phyloP scores from a whole-genome alignment of 2,113 vertebrate genomes.

The Tauraco erythrolophus region DNA sequence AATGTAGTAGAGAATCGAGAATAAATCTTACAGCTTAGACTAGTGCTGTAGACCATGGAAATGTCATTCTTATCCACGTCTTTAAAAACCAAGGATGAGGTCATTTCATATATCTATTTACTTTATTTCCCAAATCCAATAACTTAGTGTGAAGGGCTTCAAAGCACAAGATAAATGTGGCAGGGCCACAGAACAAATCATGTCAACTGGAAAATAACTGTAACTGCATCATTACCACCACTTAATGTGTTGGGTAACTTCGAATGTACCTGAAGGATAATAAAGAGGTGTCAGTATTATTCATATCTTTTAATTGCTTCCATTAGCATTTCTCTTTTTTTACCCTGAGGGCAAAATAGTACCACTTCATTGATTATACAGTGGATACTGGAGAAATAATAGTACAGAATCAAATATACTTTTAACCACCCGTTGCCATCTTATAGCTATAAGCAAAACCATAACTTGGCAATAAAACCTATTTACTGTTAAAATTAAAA shows the following conservation, averaged over 20 bases:
- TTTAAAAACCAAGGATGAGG: slow-evolving; percentile 31
- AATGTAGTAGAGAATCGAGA: background rate
- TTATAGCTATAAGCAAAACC: slow-evolving; percentile 64
- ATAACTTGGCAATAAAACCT: slow-evolving; percentile 77
- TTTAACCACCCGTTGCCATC: slow-evolving; percentile 64
- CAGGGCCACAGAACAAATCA: slow-evolving; percentile 57
- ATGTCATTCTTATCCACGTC: background rate
- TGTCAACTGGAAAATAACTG: slow-evolving; percentile 74
- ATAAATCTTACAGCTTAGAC: background rate
- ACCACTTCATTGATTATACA: slow-evolving; percentile 68
- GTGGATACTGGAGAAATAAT: slow-evolving; percentile 59
- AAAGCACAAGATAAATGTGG: slow-evolving; percentile 62
- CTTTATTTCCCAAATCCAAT: slow-evolving; percentile 62
- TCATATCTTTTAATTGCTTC: slow-evolving; percentile 78
- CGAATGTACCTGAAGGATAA: slow-evolving; percentile 73
- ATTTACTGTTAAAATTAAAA: slow-evolving; percentile 81
- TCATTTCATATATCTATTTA: slow-evolving; percentile 28
- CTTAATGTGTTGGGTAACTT: slow-evolving; percentile 67
- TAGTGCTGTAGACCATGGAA: background rate
- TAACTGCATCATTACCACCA: slow-evolving; percentile 75
- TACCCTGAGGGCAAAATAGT: slow-evolving; percentile 68
- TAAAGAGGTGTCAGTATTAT: slow-evolving; percentile 72
- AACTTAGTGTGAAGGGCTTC: slow-evolving; percentile 55
- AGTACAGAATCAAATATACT: slow-evolving; percentile 49
- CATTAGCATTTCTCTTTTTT: slow-evolving; percentile 43